A percentile compares a stretch with the other conserved stretches of the same genome.
phyloP scores from a whole-genome alignment of 2,797 vertebrate species.

The Eremophila alpestris region DNA sequence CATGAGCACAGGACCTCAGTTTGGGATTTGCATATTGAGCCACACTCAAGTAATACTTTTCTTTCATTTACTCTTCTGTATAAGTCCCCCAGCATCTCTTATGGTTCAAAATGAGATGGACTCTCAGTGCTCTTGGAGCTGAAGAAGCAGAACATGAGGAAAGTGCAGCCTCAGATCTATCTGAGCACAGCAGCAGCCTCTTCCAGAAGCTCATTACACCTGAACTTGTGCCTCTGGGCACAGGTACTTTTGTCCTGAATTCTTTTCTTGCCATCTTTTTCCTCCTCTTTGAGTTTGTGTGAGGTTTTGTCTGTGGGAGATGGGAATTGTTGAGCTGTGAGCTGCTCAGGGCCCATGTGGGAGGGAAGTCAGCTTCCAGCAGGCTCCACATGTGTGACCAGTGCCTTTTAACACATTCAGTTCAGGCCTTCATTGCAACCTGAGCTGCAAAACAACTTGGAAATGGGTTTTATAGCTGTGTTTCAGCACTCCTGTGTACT shows the following conservation, averaged over 20 bases:
- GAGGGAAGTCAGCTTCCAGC: neutral
- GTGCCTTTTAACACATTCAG: neutral
- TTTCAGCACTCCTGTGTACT: neutral
- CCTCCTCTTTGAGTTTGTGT: neutral
- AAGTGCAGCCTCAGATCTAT: neutral
- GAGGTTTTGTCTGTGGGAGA: neutral
- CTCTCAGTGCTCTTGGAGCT: rapidly evolving
- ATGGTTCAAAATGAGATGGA: neutral
- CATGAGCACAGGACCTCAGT: neutral
- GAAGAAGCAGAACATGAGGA: neutral
- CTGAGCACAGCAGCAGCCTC: neutral
- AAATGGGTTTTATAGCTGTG: neutral
- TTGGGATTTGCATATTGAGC: neutral
- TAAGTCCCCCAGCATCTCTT: neutral
- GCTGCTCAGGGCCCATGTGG: neutral
- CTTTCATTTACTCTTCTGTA: neutral
- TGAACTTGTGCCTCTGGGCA: neutral
- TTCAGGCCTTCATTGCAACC: neutral
- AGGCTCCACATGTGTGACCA: neutral
- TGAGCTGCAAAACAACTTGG: neutral
- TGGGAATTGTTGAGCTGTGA: neutral
- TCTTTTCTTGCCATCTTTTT: neutral
- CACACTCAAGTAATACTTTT: neutral
- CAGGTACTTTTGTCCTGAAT: neutral
- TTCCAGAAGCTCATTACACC: neutral